These are phyloP conservation scores for Taphrorychus bicolor DNA, from an alignment of 2,888 invertebrate genomes.

Conservation along the genomic window DNA sequence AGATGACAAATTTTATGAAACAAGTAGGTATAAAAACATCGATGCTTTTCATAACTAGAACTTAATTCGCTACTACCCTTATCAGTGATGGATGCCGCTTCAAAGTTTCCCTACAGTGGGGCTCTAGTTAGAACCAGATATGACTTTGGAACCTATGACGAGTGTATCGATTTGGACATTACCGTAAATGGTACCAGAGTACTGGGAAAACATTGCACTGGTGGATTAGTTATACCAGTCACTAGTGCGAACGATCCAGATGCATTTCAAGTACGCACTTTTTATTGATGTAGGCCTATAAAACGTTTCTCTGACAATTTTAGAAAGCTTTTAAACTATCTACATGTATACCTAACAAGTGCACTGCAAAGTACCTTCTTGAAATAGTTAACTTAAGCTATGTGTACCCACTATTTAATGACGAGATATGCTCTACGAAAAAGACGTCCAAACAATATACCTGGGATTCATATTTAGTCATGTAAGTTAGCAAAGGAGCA, in stretches of 20 bases:
- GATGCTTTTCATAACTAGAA: neutral
- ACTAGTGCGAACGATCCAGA: conserved; percentile 5
- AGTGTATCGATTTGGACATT: conserved; percentile 32
- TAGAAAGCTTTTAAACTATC: conserved; percentile 24
- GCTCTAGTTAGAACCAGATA: conserved; percentile 21
- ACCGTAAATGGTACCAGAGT: conserved; percentile 16
- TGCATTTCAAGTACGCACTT: too few relatives aligned
- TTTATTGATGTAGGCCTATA: too few relatives aligned
- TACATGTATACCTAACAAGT: conserved; percentile 30
- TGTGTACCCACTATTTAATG: conserved; percentile 23
- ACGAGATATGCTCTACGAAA: conserved; percentile 27
- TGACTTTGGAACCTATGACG: conserved; percentile 36
- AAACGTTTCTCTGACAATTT: too few relatives aligned
- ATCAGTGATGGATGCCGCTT: conserved; percentile 37
- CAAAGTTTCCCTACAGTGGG: conserved; percentile 38
- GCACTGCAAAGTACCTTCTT: conserved; percentile 21
- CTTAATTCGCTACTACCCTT: neutral
- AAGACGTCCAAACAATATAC: conserved; percentile 2
- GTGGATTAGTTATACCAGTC: conserved; percentile 30
- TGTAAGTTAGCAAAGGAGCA: too few relatives aligned
- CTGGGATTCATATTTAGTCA: conserved; percentile 16
- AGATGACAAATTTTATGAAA: neutral
- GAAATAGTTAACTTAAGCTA: conserved; percentile 11
- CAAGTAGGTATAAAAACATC: conserved; percentile 4
- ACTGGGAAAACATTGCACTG: conserved; percentile 34